A percentile compares a stretch with the other conserved stretches of the same genome.
Evolutionary conservation across 2,797 vertebrate species (phyloP).

Genomic region (Silurus lanzhouensis): DNA sequence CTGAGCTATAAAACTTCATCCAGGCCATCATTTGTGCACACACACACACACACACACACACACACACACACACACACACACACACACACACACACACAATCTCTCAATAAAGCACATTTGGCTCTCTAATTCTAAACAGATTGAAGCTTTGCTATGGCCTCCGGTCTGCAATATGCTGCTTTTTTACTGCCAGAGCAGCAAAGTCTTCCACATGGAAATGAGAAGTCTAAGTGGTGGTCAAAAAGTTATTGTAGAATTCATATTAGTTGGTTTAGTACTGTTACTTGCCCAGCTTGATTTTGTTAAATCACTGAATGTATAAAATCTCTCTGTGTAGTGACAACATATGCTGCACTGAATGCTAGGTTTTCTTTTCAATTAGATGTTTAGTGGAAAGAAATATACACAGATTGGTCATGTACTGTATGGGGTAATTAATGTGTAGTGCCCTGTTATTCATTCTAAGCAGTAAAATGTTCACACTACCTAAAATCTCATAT

Average conservation of each 20-base stretch:
- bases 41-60: neutral
- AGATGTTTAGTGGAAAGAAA: neutral
- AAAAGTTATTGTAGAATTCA: neutral
- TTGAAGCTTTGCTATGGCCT: conserved; percentile 51
- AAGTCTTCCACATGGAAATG: neutral
- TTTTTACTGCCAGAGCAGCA: conserved; percentile 25
- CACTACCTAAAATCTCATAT: neutral
- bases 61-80: neutral
- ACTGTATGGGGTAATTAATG: neutral
- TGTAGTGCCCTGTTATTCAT: neutral
- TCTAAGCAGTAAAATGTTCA: neutral
- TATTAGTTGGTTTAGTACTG: neutral
- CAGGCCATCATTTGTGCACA: neutral
- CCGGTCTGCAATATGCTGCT: conserved; percentile 45
- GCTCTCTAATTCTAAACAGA: conserved; percentile 52
- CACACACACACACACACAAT: no score
- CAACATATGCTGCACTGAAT: neutral
- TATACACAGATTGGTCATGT: neutral
- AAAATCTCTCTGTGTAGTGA: no score
- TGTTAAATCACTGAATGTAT: neutral
- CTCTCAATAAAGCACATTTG: conserved; percentile 30
- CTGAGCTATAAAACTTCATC: neutral
- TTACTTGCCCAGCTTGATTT: neutral
- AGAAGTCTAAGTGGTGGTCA: neutral
- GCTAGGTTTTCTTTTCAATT: neutral